phyloP scores from a whole-genome alignment of 2,888 invertebrate genomes.

The Hipparchia semele region DNA sequence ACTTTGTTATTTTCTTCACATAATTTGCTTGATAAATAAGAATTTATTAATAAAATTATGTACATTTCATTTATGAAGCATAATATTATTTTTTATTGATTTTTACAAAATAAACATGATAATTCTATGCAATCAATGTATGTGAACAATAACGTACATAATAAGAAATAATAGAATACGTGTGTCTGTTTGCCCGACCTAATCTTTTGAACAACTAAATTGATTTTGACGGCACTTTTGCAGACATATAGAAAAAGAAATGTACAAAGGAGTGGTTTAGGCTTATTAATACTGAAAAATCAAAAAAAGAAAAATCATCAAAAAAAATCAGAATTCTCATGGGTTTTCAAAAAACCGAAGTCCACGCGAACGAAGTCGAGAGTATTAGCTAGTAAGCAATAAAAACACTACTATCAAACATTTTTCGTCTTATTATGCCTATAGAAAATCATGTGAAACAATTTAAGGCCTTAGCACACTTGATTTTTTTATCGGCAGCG shows the following conservation, averaged over 20 bases:
- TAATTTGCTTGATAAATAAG: neutral
- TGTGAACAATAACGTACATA: neutral
- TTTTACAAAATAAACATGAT: constrained; percentile 13
- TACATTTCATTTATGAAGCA: constrained; percentile 11
- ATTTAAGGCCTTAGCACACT: constrained; percentile 1
- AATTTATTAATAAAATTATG: constrained; percentile 12
- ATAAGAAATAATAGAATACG: too few relatives aligned
- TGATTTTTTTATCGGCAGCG: neutral
- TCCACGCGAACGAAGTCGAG: too few relatives aligned
- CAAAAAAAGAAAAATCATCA: too few relatives aligned
- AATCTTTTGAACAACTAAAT: neutral
- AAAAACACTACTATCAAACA: neutral
- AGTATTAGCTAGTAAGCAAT: neutral
- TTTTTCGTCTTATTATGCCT: neutral
- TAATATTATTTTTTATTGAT: constrained; percentile 15
- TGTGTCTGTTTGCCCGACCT: too few relatives aligned
- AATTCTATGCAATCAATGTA: constrained; percentile 9
- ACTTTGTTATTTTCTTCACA: constrained; percentile 8
- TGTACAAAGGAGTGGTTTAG: too few relatives aligned
- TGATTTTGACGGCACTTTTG: too few relatives aligned
- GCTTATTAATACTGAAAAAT: too few relatives aligned
- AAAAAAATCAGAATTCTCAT: too few relatives aligned
- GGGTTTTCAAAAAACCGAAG: too few relatives aligned
- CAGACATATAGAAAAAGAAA: too few relatives aligned
- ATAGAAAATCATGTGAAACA: neutral